These are phyloP conservation scores for Menidia menidia DNA, from an alignment of 2,797 vertebrate species.

Conservation along the genomic window DNA sequence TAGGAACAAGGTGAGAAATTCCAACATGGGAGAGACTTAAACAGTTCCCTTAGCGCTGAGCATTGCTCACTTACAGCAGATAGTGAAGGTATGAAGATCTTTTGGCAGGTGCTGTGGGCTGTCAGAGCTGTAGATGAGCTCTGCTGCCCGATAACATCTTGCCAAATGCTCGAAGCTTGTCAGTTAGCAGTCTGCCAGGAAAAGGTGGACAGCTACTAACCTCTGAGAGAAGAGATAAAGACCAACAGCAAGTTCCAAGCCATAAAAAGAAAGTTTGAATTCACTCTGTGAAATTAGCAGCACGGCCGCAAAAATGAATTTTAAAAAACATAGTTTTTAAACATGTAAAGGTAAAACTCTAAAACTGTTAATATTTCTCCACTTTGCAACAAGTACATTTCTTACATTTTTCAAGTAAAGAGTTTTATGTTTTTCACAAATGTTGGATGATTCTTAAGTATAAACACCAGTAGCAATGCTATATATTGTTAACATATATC, in stretches of 20 bases:
- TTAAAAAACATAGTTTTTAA: slow-evolving; percentile 6
- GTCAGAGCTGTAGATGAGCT: slow-evolving; percentile 82
- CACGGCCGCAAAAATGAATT: slow-evolving; percentile 10
- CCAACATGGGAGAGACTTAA: slow-evolving; percentile 76
- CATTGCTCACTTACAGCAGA: slow-evolving; percentile 77
- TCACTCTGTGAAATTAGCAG: slow-evolving; percentile 46
- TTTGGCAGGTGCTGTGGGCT: slow-evolving; percentile 85
- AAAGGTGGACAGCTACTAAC: slow-evolving; percentile 81
- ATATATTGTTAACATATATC: no score
- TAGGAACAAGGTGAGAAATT: slow-evolving; percentile 72
- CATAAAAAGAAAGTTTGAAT: slow-evolving; percentile 69
- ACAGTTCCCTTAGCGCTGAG: slow-evolving; percentile 73
- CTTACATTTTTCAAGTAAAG: no score
- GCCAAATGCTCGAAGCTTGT: slow-evolving; percentile 83
- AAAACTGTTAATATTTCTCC: neutral
- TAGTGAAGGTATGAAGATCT: slow-evolving; percentile 79
- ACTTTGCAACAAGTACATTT: no score
- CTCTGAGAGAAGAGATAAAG: slow-evolving; percentile 77
- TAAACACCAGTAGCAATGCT: no score
- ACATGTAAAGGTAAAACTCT: neutral
- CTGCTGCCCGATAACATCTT: slow-evolving; percentile 81
- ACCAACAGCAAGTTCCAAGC: slow-evolving; percentile 70
- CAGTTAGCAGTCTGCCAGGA: slow-evolving; percentile 80
- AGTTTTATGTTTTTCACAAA: no score
- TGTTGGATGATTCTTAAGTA: no score